Percentiles rank a stretch among this genome's conserved stretches.
Evolutionary conservation across 1,140 invertebrate genomes (phyloP).

Genomic region (Ditylenchus dipsaci): DNA sequence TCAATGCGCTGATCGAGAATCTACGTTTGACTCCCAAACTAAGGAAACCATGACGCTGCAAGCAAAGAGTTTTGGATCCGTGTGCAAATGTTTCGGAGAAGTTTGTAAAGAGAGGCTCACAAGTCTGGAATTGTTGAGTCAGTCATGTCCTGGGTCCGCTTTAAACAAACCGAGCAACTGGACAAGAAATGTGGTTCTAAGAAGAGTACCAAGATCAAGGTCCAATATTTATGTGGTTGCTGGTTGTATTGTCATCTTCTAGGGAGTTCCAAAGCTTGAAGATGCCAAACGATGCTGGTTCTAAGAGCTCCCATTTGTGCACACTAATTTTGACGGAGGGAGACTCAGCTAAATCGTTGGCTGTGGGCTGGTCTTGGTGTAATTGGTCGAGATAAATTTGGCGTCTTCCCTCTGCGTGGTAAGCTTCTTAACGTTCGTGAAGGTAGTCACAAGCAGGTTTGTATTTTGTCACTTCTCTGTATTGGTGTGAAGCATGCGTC

Average conservation of each 20-base stretch:
- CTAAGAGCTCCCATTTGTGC: conserved; percentile 77
- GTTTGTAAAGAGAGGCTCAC: conserved; percentile 70
- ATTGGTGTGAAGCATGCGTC: too few relatives aligned
- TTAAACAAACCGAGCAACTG: conserved; percentile 75
- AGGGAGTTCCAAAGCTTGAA: conserved; percentile 85
- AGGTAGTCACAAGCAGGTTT: conserved; percentile 83
- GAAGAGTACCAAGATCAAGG: conserved; percentile 86
- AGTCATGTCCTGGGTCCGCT: conserved; percentile 87
- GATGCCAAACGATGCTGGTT: conserved; percentile 96
- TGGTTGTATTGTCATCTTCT: neutral
- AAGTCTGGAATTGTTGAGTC: conserved; percentile 90
- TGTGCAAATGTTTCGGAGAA: conserved; percentile 83
- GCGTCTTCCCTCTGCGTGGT: conserved; percentile 94
- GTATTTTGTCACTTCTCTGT: conserved; percentile 21
- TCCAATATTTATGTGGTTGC: neutral
- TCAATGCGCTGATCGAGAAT: conserved; percentile 97
- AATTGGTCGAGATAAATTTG: conserved; percentile 89
- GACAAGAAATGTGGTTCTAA: conserved; percentile 79
- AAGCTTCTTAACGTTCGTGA: conserved; percentile 97
- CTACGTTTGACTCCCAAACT: conserved; percentile 98
- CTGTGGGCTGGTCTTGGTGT: conserved; percentile 91
- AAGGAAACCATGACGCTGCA: conserved; percentile 95
- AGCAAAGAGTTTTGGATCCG: conserved; percentile 90
- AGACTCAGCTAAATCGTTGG: conserved; percentile 97
- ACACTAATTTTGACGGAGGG: conserved; percentile 97